Percentiles rank a stretch among this genome's conserved stretches.
Conservation (phyloP, 2,797 vertebrate species). For the Pampus argenteus region DNA sequence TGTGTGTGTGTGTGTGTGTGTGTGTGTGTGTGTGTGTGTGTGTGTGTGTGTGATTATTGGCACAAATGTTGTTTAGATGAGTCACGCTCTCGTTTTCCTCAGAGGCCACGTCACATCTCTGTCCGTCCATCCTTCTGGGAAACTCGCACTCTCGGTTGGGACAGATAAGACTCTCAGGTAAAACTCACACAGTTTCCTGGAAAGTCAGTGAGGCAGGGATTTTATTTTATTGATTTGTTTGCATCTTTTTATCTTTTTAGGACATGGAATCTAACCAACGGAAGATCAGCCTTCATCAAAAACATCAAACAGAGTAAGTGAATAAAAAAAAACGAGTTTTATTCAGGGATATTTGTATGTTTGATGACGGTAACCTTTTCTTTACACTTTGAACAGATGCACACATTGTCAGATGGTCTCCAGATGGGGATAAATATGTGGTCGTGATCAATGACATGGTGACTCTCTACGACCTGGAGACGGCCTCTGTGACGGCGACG, state of each 20-base stretch:
- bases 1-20: too few relatives aligned
- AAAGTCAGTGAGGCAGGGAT: neutral
- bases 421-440: constrained; percentile 89
- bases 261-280: constrained; percentile 97
- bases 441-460: constrained; percentile 86
- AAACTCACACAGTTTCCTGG: constrained; percentile 23
- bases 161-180: constrained; percentile 97
- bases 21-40: too few relatives aligned
- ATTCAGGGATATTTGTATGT: neutral
- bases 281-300: constrained; percentile 96
- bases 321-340: too few relatives aligned
- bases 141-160: constrained; percentile 94
- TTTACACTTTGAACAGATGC: constrained; percentile 82
- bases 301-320: constrained; percentile 97
- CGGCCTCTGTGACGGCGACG: constrained; percentile 88
- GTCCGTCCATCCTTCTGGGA: constrained; percentile 96
- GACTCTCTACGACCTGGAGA: constrained; percentile 90
- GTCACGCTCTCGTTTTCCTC: constrained; percentile 18
- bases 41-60: neutral
- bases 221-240: fast-evolving
- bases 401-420: constrained; percentile 95
- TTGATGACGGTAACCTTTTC: neutral
- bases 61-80: neutral
- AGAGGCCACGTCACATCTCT: constrained; percentile 93
- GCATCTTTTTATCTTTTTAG: constrained; percentile 69